A percentile compares a stretch with the other conserved stretches of the same genome.
phyloP scores from a whole-genome alignment of 2,797 vertebrate genomes.

The Neosilurus hyrtlii region DNA sequence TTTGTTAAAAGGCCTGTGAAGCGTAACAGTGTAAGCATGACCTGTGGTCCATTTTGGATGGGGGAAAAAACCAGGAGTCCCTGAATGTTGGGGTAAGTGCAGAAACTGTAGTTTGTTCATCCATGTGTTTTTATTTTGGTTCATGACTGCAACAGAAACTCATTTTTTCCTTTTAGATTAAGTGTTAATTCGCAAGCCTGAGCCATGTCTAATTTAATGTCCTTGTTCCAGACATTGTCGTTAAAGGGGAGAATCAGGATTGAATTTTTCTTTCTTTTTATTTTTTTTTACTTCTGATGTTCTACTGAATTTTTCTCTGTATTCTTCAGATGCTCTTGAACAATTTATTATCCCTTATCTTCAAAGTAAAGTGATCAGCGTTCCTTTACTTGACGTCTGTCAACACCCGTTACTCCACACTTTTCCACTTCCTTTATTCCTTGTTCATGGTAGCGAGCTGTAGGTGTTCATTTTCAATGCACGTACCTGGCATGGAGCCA shows the following conservation, averaged over 20 bases:
- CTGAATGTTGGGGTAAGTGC: conserved; percentile 46
- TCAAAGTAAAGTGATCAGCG: not conserved
- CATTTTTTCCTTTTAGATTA: conserved; percentile 56
- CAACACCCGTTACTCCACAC: too few relatives aligned
- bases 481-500: not conserved
- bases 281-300: not conserved
- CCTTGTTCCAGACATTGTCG: not conserved
- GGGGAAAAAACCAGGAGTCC: not conserved
- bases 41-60: conserved; percentile 22
- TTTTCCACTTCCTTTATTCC: not conserved
- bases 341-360: not conserved
- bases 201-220: conserved; percentile 22
- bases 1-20: conserved; percentile 27
- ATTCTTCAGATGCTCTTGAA: not conserved
- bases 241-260: too few relatives aligned
- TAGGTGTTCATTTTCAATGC: not conserved
- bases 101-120: conserved; percentile 67
- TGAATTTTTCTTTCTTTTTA: not conserved
- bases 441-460: not conserved
- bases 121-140: conserved; percentile 62
- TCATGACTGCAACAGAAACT: conserved; percentile 68
- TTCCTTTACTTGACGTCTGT: not conserved
- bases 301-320: not conserved
- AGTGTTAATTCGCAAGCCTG: conserved; percentile 22
- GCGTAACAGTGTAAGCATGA: conserved; percentile 29